phyloP scores from a whole-genome alignment of 2,888 invertebrate genomes.

The Agriopis marginaria region DNA sequence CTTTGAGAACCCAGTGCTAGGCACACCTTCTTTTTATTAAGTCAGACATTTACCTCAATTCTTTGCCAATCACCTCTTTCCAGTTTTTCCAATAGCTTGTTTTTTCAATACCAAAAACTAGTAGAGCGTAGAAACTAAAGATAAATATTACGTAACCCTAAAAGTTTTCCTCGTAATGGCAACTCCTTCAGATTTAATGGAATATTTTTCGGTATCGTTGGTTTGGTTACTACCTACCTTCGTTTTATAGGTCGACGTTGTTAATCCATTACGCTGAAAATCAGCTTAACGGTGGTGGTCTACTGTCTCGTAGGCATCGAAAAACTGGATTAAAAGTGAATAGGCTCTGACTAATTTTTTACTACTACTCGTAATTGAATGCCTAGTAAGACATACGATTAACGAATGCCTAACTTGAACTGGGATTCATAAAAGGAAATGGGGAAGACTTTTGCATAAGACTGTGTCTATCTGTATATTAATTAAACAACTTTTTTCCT shows the following conservation, averaged over 20 bases:
- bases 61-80: background rate
- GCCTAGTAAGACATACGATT: no score
- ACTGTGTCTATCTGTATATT: no score
- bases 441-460: no score
- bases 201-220: conserved; percentile 1
- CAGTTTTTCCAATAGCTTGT: background rate
- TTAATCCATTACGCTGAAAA: conserved; percentile 23
- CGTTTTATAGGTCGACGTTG: conserved; percentile 17
- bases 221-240: background rate
- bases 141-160: background rate
- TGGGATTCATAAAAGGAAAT: no score
- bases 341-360: conserved; percentile 27
- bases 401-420: no score
- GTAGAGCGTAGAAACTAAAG: no score
- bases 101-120: background rate
- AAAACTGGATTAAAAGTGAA: conserved; percentile 27
- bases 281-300: conserved; percentile 14
- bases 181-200: background rate
- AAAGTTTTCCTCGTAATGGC: background rate
- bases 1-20: no score
- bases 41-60: no score
- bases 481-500: no score
- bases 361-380: no score
- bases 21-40: no score
- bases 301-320: conserved; percentile 9